Conservation (phyloP, 2,797 vertebrate genomes). For the Micropoecilia bifurca region DNA sequence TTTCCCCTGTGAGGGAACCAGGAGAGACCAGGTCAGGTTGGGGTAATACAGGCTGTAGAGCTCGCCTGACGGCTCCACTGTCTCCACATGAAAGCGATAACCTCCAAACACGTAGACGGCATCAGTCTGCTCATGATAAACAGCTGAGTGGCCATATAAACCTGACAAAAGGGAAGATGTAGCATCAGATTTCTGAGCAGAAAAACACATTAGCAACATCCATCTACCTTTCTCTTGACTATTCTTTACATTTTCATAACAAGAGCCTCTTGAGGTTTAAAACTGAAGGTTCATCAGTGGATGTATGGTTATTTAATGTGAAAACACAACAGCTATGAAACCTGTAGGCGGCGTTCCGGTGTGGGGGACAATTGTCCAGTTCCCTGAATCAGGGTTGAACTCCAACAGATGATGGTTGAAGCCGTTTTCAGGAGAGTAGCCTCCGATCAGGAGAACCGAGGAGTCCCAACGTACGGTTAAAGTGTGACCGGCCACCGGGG, state of each 20-base stretch:
- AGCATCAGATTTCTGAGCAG: background rate
- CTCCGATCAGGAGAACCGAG: slow-evolving; percentile 89
- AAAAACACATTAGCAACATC: background rate
- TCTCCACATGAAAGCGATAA: slow-evolving; percentile 91
- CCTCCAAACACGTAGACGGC: slow-evolving; percentile 93
- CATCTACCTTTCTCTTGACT: background rate
- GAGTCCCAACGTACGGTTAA: slow-evolving; percentile 86
- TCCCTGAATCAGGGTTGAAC: slow-evolving; percentile 84
- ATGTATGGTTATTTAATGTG: background rate
- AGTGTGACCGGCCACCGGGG: slow-evolving; percentile 88
- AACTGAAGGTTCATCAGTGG: background rate
- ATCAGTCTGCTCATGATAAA: slow-evolving; percentile 92
- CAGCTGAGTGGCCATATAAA: slow-evolving; percentile 91
- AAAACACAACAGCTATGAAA: slow-evolving; percentile 30
- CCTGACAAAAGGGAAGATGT: slow-evolving; percentile 67
- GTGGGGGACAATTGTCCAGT: slow-evolving; percentile 85
- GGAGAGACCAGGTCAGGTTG: slow-evolving; percentile 92
- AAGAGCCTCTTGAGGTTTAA: background rate
- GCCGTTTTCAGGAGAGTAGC: slow-evolving; percentile 92
- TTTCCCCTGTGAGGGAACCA: slow-evolving; percentile 89
- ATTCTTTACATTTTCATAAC: slow-evolving; percentile 3
- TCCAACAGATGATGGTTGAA: slow-evolving; percentile 92
- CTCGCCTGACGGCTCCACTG: slow-evolving; percentile 90
- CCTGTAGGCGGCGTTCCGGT: slow-evolving; percentile 89
- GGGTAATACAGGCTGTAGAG: slow-evolving; percentile 93